Evolutionary conservation across 2,113 vertebrate species (phyloP).

Genomic region (Thamnaconus septentrionalis): DNA sequence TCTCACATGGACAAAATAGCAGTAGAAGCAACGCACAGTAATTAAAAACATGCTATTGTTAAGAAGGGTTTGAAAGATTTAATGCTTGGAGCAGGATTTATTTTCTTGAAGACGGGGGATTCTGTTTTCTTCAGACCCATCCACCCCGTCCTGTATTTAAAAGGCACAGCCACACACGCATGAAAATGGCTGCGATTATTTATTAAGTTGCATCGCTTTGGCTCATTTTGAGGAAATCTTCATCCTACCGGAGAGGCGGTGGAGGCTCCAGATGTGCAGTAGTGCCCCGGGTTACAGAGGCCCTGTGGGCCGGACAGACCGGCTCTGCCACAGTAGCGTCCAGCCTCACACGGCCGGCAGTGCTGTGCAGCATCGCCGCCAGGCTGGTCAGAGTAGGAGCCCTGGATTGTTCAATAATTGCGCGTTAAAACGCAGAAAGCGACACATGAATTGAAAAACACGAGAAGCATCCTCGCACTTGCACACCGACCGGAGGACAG

Average conservation of each 20-base stretch:
- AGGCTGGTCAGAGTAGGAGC: conserved; percentile 71
- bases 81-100: too few species aligned
- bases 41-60: too few species aligned
- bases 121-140: too few species aligned
- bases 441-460: background rate
- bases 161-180: too few species aligned
- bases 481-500: conserved; percentile 79
- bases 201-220: too few species aligned
- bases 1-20: too few species aligned
- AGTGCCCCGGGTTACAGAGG: conserved; percentile 76
- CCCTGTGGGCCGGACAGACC: conserved; percentile 82
- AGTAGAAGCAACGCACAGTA: too few species aligned
- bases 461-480: conserved; percentile 1
- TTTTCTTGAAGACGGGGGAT: too few species aligned
- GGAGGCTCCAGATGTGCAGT: conserved; percentile 75
- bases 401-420: conserved; percentile 67
- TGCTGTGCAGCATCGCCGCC: conserved; percentile 66
- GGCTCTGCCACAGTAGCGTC: conserved; percentile 79
- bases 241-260: conserved; percentile 80
- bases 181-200: too few species aligned
- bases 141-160: too few species aligned
- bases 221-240: too few species aligned
- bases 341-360: conserved; percentile 81
- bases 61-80: too few species aligned
- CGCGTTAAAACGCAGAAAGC: background rate